These are phyloP conservation scores for Perodicticus potto DNA, from an alignment of 2,797 vertebrate species.

Conservation along the genomic window DNA sequence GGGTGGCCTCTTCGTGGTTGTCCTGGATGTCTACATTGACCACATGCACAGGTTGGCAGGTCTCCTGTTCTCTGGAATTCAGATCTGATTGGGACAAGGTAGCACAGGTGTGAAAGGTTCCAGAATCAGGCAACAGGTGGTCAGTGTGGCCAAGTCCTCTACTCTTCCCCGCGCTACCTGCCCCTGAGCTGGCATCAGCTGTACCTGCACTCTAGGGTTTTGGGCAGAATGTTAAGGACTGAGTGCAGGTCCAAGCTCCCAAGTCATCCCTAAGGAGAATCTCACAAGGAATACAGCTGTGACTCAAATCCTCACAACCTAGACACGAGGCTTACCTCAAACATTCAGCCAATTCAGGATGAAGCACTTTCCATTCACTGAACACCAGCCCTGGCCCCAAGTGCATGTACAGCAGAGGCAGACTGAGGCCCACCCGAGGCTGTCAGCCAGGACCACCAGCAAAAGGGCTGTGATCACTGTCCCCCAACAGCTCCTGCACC, in stretches of 20 bases:
- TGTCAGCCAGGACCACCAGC: background rate
- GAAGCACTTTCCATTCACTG: fast-evolving
- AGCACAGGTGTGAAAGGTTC: background rate
- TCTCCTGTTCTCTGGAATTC: conserved; percentile 98
- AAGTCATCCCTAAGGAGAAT: background rate
- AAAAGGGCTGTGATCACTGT: background rate
- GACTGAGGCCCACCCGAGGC: background rate
- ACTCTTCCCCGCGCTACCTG: background rate
- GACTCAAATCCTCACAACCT: background rate
- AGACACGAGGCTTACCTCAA: too few relatives aligned
- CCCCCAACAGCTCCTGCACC: too few relatives aligned
- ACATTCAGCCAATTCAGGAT: fast-evolving
- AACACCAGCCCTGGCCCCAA: background rate
- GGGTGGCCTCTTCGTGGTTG: conserved; percentile 98
- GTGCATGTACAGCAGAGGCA: too few relatives aligned
- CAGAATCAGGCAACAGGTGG: too few relatives aligned
- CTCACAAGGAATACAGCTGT: too few relatives aligned
- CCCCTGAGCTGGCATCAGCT: too few relatives aligned
- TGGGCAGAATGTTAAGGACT: too few relatives aligned
- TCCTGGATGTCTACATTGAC: conserved; percentile 99
- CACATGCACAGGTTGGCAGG: conserved; percentile 96
- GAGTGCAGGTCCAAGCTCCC: background rate
- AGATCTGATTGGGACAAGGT: conserved; percentile 90
- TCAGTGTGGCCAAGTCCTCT: background rate
- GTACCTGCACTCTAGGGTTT: background rate